phyloP scores from a whole-genome alignment of 30 jellyfish, hydroid and myxozoan species.

The Clytia hemisphaerica region DNA sequence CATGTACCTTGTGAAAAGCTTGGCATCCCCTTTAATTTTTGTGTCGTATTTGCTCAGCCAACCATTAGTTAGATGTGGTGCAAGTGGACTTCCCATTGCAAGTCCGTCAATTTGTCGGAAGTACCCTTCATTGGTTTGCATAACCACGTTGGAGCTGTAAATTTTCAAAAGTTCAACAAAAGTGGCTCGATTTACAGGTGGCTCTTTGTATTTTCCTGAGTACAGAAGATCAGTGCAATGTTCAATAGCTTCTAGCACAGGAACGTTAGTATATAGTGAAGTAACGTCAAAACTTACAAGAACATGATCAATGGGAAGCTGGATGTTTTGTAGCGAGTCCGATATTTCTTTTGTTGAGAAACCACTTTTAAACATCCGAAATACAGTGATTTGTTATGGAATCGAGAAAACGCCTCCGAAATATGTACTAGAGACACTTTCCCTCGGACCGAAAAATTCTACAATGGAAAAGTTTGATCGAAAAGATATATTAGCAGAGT shows the following conservation, averaged over 20 bases:
- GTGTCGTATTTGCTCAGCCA: background rate
- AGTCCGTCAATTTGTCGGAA: background rate
- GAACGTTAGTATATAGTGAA: background rate
- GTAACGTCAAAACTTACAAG: background rate
- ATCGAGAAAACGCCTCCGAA: background rate
- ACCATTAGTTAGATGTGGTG: background rate
- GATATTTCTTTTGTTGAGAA: background rate
- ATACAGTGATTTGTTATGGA: background rate
- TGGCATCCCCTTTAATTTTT: background rate
- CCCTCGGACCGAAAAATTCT: too few species aligned
- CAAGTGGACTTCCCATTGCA: too few species aligned
- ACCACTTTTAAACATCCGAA: too few species aligned
- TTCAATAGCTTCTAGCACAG: background rate
- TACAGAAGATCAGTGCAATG: background rate
- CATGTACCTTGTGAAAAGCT: background rate
- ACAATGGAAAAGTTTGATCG: slow-evolving; percentile 13
- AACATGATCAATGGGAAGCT: background rate
- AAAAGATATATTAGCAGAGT: slow-evolving; percentile 17
- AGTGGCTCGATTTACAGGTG: background rate
- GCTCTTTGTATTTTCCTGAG: background rate
- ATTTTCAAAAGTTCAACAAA: background rate
- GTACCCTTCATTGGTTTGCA: background rate
- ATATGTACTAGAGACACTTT: too few species aligned
- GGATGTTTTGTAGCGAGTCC: background rate
- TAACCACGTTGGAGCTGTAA: background rate